Evolutionary conservation across 2,113 vertebrate genomes (phyloP).

Genomic region (Mystacornis crossleyi): DNA sequence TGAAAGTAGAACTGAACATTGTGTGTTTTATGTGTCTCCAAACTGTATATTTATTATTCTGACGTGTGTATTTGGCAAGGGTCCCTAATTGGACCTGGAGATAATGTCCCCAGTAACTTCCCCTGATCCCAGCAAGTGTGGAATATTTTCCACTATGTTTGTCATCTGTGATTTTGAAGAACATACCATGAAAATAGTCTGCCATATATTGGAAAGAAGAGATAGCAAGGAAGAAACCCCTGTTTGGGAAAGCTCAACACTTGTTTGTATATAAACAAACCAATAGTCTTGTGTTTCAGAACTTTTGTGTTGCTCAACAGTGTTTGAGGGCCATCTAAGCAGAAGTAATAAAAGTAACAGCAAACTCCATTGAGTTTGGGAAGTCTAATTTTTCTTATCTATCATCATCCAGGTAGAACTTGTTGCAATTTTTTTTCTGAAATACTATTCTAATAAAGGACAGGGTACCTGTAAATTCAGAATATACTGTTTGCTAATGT

Average conservation of each 20-base stretch:
- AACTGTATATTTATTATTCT: neutral
- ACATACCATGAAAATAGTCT: neutral
- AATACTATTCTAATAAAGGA: neutral
- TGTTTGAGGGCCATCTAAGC: neutral
- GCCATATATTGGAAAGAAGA: neutral
- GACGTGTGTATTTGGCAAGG: neutral
- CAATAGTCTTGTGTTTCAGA: neutral
- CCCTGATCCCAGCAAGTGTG: neutral
- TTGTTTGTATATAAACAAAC: neutral
- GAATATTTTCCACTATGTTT: neutral
- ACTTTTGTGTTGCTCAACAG: neutral
- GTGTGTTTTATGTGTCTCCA: neutral
- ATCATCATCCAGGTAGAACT: neutral
- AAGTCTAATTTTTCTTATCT: neutral
- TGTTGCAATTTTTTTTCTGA: neutral
- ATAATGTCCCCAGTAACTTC: neutral
- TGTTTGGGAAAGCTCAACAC: neutral
- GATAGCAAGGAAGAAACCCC: neutral
- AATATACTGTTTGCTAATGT: neutral
- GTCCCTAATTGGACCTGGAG: neutral
- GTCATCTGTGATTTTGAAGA: neutral
- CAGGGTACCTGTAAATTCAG: neutral
- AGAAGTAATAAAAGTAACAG: neutral
- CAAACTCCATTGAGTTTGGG: neutral
- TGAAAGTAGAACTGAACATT: neutral